A percentile compares a stretch with the other conserved stretches of the same genome.
phyloP scores from a whole-genome alignment of 2,888 invertebrate species.

The Malthinus seriepunctatus region DNA sequence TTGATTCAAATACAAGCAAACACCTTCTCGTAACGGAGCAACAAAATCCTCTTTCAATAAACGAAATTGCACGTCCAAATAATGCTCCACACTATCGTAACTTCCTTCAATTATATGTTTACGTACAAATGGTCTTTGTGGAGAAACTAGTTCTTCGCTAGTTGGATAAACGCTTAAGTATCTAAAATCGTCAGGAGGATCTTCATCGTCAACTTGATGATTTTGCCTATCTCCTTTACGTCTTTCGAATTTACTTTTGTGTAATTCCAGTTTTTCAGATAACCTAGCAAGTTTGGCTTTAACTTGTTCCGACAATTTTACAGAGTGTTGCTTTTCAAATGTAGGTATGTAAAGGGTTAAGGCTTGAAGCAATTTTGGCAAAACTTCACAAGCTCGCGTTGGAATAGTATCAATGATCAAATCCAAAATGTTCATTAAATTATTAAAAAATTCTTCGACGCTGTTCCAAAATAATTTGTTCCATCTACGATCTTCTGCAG shows the following conservation, averaged over 20 bases:
- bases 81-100: slow-evolving; percentile 69
- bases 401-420: slow-evolving; percentile 48
- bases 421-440: slow-evolving; percentile 40
- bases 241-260: slow-evolving; percentile 36
- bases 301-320: slow-evolving; percentile 38
- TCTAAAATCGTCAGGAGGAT: slow-evolving; percentile 59
- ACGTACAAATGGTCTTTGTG: slow-evolving; percentile 55
- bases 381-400: slow-evolving; percentile 42
- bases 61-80: slow-evolving; percentile 79
- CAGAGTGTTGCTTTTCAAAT: slow-evolving; percentile 32
- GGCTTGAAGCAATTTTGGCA: slow-evolving; percentile 40
- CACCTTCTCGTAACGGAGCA: slow-evolving; percentile 70
- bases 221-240: slow-evolving; percentile 11
- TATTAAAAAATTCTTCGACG: slow-evolving; percentile 37
- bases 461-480: slow-evolving; percentile 35
- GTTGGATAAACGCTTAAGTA: slow-evolving; percentile 60
- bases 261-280: slow-evolving; percentile 43
- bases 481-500: slow-evolving; percentile 19
- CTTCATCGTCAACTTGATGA: slow-evolving; percentile 52
- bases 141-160: slow-evolving; percentile 48
- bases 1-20: slow-evolving; percentile 46
- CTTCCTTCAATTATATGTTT: slow-evolving; percentile 65
- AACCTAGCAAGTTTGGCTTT: slow-evolving; percentile 52
- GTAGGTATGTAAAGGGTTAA: slow-evolving; percentile 34
- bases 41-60: slow-evolving; percentile 81